Evolutionary conservation across 1,140 invertebrate genomes (phyloP).

Genomic region (Hypsibius dujardini): DNA sequence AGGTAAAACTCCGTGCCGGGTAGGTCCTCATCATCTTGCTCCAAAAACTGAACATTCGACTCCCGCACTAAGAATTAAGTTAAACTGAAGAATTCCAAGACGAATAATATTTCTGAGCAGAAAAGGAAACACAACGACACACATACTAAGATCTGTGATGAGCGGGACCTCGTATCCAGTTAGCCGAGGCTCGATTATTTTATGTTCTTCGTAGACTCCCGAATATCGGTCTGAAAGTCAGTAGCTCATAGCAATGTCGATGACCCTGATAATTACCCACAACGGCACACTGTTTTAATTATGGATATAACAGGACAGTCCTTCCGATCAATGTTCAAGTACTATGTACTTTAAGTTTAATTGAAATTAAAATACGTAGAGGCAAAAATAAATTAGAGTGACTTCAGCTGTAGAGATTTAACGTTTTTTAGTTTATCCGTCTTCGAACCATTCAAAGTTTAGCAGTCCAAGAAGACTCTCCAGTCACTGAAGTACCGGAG

Average conservation of each 20-base stretch:
- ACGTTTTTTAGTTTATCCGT: too few relatives aligned
- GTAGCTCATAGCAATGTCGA: not conserved
- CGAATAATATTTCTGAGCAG: not conserved
- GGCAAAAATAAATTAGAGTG: too few relatives aligned
- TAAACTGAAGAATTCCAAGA: not conserved
- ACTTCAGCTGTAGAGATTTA: too few relatives aligned
- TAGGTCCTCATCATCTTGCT: slow-evolving; percentile 9
- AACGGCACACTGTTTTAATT: too few relatives aligned
- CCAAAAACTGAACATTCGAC: slow-evolving; percentile 3
- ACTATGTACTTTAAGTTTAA: too few relatives aligned
- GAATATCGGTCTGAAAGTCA: not conserved
- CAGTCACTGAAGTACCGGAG: too few relatives aligned
- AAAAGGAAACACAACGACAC: not conserved
- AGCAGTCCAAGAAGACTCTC: too few relatives aligned
- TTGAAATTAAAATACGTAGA: too few relatives aligned
- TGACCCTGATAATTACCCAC: too few relatives aligned
- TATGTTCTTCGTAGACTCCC: not conserved
- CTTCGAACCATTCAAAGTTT: too few relatives aligned
- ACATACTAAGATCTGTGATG: slow-evolving; percentile 7
- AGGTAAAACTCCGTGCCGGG: slow-evolving; percentile 11
- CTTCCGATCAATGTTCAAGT: too few relatives aligned
- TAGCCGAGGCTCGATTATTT: not conserved
- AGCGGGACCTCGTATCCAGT: slow-evolving; percentile 1
- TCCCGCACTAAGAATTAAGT: not conserved
- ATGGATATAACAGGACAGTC: too few relatives aligned